Conservation (phyloP, 2,888 invertebrate genomes). For the Spialia ferax region DNA sequence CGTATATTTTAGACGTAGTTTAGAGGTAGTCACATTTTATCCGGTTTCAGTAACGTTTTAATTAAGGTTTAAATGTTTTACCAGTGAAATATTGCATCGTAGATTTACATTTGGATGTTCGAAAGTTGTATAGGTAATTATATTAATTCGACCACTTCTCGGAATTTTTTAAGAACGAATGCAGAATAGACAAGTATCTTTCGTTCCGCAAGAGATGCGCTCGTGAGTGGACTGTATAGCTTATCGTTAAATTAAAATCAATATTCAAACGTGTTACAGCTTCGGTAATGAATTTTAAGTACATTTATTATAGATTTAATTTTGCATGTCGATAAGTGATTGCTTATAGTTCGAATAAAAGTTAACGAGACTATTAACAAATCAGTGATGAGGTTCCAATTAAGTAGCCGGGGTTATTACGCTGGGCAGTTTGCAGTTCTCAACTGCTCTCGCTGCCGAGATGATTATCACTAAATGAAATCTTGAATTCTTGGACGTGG, state of each 20-base stretch:
- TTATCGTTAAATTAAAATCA: slow-evolving; percentile 51
- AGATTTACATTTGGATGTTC: slow-evolving; percentile 50
- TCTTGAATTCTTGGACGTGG: slow-evolving; percentile 72
- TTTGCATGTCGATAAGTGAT: slow-evolving; percentile 58
- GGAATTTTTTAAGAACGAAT: slow-evolving; percentile 13
- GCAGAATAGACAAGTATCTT: slow-evolving; percentile 36
- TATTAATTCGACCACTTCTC: slow-evolving; percentile 49
- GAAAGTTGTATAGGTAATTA: slow-evolving; percentile 48
- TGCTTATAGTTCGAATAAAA: slow-evolving; percentile 66
- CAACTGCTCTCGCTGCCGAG: slow-evolving; percentile 57
- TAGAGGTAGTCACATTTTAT: slow-evolving; percentile 65
- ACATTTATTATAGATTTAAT: slow-evolving; percentile 54
- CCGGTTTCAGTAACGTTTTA: slow-evolving; percentile 69
- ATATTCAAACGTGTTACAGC: slow-evolving; percentile 44
- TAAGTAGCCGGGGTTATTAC: slow-evolving; percentile 72
- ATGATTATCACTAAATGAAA: slow-evolving; percentile 76
- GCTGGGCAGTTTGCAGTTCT: slow-evolving; percentile 55
- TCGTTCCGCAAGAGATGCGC: neutral
- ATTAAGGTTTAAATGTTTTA: slow-evolving; percentile 71
- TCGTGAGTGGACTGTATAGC: slow-evolving; percentile 8
- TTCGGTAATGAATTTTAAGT: slow-evolving; percentile 35
- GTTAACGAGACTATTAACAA: slow-evolving; percentile 76
- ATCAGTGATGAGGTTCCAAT: slow-evolving; percentile 77
- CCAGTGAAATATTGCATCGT: slow-evolving; percentile 65
- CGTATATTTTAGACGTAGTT: slow-evolving; percentile 68